These are phyloP conservation scores for Electrophaes corylata DNA, from an alignment of 2,888 invertebrate species.

Conservation along the genomic window DNA sequence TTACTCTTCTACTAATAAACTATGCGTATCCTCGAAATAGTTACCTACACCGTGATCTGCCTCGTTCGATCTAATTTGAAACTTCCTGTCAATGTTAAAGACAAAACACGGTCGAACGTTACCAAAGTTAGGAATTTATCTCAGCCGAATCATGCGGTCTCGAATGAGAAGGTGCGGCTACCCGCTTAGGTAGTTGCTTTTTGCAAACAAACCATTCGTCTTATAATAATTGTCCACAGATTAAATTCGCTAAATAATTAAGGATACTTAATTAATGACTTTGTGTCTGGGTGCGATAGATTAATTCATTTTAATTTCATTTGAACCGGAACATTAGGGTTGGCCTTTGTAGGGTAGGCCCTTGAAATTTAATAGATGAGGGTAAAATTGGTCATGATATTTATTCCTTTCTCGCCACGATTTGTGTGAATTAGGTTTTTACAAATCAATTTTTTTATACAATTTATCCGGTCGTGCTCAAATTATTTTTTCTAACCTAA, in stretches of 20 bases:
- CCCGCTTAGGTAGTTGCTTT: constrained; percentile 37
- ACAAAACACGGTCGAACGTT: no score
- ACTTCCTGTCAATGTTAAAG: no score
- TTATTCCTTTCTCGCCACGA: background rate
- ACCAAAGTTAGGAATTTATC: background rate
- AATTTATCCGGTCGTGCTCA: no score
- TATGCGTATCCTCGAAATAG: no score
- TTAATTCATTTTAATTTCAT: constrained; percentile 31
- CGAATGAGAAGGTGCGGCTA: background rate
- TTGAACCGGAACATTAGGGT: constrained; percentile 9
- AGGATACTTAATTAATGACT: constrained; percentile 34
- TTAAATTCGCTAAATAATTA: constrained; percentile 43
- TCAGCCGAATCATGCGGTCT: background rate
- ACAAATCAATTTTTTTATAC: no score
- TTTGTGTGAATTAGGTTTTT: no score
- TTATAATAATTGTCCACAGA: constrained; percentile 42
- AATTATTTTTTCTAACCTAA: no score
- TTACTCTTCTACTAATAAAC: no score
- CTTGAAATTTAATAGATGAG: constrained; percentile 9
- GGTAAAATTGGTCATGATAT: background rate
- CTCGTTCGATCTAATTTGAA: no score
- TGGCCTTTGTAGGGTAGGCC: constrained; percentile 2
- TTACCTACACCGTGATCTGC: no score
- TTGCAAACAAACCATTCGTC: constrained; percentile 50
- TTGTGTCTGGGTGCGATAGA: constrained; percentile 20